phyloP scores from a whole-genome alignment of 2,888 invertebrate genomes.

The Tetragnatha montana region DNA sequence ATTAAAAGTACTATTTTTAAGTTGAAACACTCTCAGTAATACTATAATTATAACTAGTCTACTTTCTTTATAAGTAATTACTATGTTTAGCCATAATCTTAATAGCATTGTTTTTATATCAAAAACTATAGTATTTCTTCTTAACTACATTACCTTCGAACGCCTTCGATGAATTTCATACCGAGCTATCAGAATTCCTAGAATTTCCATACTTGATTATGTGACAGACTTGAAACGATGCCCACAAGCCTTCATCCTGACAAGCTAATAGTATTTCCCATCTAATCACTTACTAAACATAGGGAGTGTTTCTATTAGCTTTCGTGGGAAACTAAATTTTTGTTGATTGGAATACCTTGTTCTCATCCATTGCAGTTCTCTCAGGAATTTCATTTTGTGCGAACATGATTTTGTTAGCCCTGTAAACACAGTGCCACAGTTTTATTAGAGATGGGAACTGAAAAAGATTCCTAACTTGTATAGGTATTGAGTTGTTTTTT shows the following conservation, averaged over 20 bases:
- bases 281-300: constrained; percentile 14
- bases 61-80: no score
- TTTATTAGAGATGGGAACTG: constrained; percentile 13
- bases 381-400: constrained; percentile 23
- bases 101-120: no score
- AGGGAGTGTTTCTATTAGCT: constrained; percentile 3
- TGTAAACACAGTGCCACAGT: constrained; percentile 16
- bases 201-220: background rate
- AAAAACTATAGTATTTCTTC: no score
- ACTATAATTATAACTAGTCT: no score
- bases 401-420: constrained; percentile 15
- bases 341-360: background rate
- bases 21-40: no score
- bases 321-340: background rate
- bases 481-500: no score
- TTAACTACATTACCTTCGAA: no score
- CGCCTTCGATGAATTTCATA: no score
- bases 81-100: no score
- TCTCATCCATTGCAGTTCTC: background rate
- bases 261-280: background rate
- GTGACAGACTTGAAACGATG: background rate
- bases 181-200: background rate
- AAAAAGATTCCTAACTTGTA: no score
- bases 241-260: background rate
- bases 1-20: no score